These are phyloP conservation scores for Agrypnia vestita DNA, from an alignment of 1,140 invertebrate genomes.

Conservation along the genomic window DNA sequence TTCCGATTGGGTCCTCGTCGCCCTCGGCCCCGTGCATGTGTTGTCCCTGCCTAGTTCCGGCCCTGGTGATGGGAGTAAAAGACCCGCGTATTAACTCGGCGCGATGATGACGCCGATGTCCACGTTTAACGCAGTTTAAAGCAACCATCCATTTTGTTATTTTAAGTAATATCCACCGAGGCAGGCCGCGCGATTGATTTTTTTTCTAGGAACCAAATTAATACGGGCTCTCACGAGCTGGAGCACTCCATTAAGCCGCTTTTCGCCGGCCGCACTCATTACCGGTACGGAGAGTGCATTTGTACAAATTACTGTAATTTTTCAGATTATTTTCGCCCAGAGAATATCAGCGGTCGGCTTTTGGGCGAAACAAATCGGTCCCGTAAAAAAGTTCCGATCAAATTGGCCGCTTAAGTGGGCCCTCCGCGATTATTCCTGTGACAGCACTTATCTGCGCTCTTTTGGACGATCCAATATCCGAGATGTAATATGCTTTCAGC, in stretches of 20 bases:
- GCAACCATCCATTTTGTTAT: slow-evolving; percentile 7
- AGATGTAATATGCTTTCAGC: not conserved
- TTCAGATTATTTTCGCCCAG: slow-evolving; percentile 42
- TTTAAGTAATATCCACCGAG: slow-evolving; percentile 4
- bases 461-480: not conserved
- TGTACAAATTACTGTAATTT: slow-evolving; percentile 51
- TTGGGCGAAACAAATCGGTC: slow-evolving; percentile 31
- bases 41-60: no score
- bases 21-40: no score
- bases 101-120: no score
- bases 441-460: not conserved
- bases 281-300: slow-evolving; percentile 45
- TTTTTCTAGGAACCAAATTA: slow-evolving; percentile 37
- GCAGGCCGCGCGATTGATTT: slow-evolving; percentile 19
- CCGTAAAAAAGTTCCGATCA: slow-evolving; percentile 11
- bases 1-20: no score
- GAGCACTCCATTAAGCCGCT: slow-evolving; percentile 6
- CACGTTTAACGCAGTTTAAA: not conserved
- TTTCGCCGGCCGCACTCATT: slow-evolving; percentile 34
- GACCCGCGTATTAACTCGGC: no score
- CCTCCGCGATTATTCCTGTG: not conserved
- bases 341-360: not conserved
- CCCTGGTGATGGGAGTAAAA: no score
- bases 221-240: slow-evolving; percentile 14
- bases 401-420: slow-evolving; percentile 11